Percentiles rank a stretch among this genome's conserved stretches.
Conservation (phyloP, 2,888 invertebrate species). For the Sinelater perroti region DNA sequence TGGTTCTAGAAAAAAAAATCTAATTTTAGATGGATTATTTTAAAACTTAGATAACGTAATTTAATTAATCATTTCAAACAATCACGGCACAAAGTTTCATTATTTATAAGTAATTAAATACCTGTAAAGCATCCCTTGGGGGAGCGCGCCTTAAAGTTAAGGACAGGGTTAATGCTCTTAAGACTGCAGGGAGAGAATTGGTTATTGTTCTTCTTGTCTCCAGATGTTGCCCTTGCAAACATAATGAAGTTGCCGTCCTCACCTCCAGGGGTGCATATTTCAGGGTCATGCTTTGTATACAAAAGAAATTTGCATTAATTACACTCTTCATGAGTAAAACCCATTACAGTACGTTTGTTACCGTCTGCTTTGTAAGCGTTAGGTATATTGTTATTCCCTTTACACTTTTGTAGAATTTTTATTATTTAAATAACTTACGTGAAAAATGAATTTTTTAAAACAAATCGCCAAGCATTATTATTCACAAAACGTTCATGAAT, state of each 20-base stretch:
- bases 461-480: no score
- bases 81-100: no score
- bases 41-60: not conserved
- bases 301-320: constrained; percentile 31
- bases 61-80: no score
- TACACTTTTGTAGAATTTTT: no score
- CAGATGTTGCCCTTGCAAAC: constrained; percentile 98
- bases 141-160: constrained; percentile 90
- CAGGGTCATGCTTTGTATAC: constrained; percentile 85
- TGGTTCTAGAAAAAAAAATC: constrained; percentile 70
- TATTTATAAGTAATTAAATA: constrained; percentile 54
- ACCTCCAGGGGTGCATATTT: constrained; percentile 92
- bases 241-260: constrained; percentile 99
- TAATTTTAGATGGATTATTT: not conserved
- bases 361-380: no score
- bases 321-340: constrained; percentile 23
- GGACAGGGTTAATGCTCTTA: constrained; percentile 89
- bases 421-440: no score
- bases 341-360: constrained; percentile 26
- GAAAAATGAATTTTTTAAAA: no score
- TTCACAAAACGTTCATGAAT: no score
- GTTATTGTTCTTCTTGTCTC: constrained; percentile 97
- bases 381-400: no score
- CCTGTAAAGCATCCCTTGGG: constrained; percentile 92
- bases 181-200: constrained; percentile 95